These are phyloP conservation scores for Phenganax marumi DNA, from an alignment of 92 coral and sea anemone species.

Conservation along the genomic window DNA sequence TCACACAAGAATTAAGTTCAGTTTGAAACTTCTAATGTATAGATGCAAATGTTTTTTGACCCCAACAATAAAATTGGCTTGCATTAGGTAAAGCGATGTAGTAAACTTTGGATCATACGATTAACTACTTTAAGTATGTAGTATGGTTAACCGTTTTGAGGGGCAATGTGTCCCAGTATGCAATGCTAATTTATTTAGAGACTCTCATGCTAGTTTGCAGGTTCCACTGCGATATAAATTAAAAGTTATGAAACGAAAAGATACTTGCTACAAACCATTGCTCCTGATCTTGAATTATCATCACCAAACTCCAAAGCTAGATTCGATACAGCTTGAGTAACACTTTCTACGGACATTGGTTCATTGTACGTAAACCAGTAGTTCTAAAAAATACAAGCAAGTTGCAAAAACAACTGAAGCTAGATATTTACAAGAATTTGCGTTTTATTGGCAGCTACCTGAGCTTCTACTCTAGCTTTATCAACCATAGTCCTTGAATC, in stretches of 20 bases:
- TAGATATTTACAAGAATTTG: no score
- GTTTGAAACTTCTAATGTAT: no score
- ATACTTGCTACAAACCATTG: constrained; percentile 66
- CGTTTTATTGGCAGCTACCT: constrained; percentile 54
- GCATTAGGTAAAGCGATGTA: no score
- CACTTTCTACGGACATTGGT: constrained; percentile 87
- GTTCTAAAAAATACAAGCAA: constrained; percentile 56
- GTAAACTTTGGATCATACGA: no score
- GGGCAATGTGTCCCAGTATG: no score
- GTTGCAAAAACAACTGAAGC: not conserved
- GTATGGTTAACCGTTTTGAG: no score
- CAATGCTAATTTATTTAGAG: no score
- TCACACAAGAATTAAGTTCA: no score
- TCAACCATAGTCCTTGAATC: constrained; percentile 99
- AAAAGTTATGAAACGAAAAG: not conserved
- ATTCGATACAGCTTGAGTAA: constrained; percentile 98
- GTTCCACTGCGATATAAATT: not conserved
- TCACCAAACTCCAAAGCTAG: constrained; percentile 99
- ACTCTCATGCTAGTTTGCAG: no score
- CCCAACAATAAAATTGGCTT: no score
- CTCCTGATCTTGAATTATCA: constrained; percentile 94
- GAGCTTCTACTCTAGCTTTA: constrained; percentile 99
- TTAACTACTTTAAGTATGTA: no score
- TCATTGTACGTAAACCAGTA: constrained; percentile 99
- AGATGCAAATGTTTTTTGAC: no score